Evolutionary conservation across 2,888 invertebrate species (phyloP), one percentile per base, ranked within the genome.

Genomic region (Hetaerina titia): DNA sequence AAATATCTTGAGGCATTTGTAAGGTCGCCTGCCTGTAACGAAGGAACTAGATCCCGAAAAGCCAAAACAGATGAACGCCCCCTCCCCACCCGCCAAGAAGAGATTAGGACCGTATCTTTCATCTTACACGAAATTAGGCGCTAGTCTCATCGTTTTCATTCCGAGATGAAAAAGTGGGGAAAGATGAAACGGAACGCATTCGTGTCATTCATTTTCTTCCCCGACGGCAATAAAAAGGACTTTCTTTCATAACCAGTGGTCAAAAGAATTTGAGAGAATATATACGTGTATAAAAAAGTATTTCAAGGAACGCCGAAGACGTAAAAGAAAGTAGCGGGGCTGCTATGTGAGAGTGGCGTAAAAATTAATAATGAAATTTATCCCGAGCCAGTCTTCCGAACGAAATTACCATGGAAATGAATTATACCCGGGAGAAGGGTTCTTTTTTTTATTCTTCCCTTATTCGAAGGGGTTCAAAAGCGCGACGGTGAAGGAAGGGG

Each of bases 321-420:
- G 89, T 57, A 31, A 89, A 89, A 57, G 81, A 81, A 81, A 31
- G 81, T 81, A 31, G 31, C 56, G 11, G 8, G 56, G 17, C 89
- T 19, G 69, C 56, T 9, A 22, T 8, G 58, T 89, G 89, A 89
- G n/a, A 89, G 19, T 81, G 89, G 89, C 56, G 57, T 58, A 22
- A 25, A 92, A 92, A 92, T 92, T 69, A 92, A 74, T 92, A 92
- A 92, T 90, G 90, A 63, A 64, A 90, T 92, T 92, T 74, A 92
- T 69, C 69, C 56, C n/a, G 64, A 60, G 56, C 69, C 69, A 31
- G 69, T 31, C 90, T 63, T 31, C 90, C 90, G 69, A 92, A 90
- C 90, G 31, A 69, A 90, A 92, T 92, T 69, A 92, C 92, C 69
- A 74, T 74, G 92, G 92, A 92, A 74, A 92, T 92, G 92, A 92